A percentile compares a stretch with the other conserved stretches of the same genome.
Conservation (phyloP, 2,797 vertebrate genomes). For the Eremophila alpestris region DNA sequence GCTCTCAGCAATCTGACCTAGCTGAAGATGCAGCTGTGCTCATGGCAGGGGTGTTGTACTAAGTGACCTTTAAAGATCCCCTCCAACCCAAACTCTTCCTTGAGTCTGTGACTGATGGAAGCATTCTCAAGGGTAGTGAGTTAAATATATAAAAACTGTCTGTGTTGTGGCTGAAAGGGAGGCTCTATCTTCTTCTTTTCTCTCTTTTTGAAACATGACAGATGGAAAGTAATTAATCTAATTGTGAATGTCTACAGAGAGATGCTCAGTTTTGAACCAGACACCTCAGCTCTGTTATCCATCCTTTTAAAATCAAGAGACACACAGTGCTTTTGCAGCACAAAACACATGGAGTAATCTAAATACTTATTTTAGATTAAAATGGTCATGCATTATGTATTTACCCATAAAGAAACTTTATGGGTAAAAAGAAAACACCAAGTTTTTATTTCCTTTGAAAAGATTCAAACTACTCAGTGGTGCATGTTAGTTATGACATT, state of each 20-base stretch:
- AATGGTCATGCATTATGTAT: neutral
- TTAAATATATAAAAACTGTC: neutral
- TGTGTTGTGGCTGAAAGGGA: neutral
- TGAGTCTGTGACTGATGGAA: neutral
- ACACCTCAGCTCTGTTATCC: neutral
- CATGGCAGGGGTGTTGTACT: no score
- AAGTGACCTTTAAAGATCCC: neutral
- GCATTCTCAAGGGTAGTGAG: neutral
- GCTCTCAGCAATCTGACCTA: neutral
- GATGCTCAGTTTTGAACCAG: neutral
- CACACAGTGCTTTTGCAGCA: neutral
- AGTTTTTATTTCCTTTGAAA: neutral
- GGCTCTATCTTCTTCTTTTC: neutral
- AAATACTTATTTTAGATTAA: neutral
- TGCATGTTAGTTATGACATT: neutral
- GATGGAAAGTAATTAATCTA: neutral
- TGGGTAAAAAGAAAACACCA: neutral
- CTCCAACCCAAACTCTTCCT: neutral
- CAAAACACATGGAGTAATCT: neutral
- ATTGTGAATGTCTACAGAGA: neutral
- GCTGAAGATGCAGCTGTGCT: accelerated
- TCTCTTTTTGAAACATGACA: neutral
- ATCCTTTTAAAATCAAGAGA: neutral
- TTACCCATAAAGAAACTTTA: neutral
- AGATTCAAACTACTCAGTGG: neutral